Evolutionary conservation across 2,888 invertebrate species (phyloP).

Genomic region (Hirtodrosophila trivittata): DNA sequence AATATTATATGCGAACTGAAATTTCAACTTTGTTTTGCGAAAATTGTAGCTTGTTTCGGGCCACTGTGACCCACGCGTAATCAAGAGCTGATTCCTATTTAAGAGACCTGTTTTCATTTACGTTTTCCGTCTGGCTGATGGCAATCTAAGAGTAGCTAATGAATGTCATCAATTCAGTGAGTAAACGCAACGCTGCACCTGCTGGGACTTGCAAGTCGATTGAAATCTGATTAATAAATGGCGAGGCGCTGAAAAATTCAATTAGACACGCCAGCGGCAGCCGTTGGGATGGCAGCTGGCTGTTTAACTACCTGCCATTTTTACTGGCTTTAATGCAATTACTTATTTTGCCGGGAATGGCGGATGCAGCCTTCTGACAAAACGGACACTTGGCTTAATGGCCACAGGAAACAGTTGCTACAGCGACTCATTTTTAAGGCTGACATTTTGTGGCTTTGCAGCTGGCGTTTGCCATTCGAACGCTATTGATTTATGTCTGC

Average conservation of each 20-base stretch:
- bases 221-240: constrained; percentile 81
- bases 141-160: constrained; percentile 74
- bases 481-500: constrained; percentile 68
- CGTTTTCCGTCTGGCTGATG: constrained; percentile 39
- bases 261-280: constrained; percentile 56
- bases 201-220: constrained; percentile 59
- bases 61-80: no score
- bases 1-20: no score
- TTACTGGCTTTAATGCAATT: constrained; percentile 69
- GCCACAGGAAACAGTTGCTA: constrained; percentile 58
- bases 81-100: no score
- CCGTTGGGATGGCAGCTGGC: constrained; percentile 17
- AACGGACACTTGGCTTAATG: constrained; percentile 58
- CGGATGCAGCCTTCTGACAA: constrained; percentile 34
- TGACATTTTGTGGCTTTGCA: constrained; percentile 57
- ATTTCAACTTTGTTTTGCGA: no score
- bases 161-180: constrained; percentile 75
- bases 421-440: constrained; percentile 67
- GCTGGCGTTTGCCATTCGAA: constrained; percentile 32
- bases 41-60: no score
- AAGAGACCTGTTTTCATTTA: constrained; percentile 30
- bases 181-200: constrained; percentile 43
- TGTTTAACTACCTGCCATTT: constrained; percentile 65
- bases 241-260: constrained; percentile 70
- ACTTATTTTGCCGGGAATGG: constrained; percentile 37